Percentiles rank a stretch among this genome's conserved stretches.
phyloP scores from a whole-genome alignment of 2,797 vertebrate species.

The Picus viridis region DNA sequence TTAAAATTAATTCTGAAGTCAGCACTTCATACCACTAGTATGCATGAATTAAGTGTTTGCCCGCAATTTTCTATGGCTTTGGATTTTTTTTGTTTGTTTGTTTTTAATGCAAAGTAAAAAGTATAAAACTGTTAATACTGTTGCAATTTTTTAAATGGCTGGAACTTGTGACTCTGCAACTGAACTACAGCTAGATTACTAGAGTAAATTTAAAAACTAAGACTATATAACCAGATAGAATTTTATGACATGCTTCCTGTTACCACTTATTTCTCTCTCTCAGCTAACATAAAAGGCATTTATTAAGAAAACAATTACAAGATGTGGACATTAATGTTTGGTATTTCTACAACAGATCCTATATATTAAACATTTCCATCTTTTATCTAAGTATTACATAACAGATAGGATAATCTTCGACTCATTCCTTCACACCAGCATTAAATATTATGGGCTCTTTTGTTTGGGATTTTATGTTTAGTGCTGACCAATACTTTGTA shows the following conservation, averaged over 20 bases:
- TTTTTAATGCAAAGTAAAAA: not conserved
- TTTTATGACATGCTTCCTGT: not conserved
- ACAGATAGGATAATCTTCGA: not conserved
- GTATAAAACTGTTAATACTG: not conserved
- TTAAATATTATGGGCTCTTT: not conserved
- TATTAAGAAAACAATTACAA: not conserved
- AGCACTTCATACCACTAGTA: not conserved
- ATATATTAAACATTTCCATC: too few species aligned
- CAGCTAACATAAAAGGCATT: not conserved
- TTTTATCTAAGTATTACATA: too few species aligned
- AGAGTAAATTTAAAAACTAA: not conserved
- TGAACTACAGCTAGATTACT: not conserved
- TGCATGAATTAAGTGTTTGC: not conserved
- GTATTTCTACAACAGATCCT: too few species aligned
- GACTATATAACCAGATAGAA: not conserved
- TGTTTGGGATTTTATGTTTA: not conserved
- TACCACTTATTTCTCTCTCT: not conserved
- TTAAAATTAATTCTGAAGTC: not conserved
- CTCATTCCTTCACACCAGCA: not conserved
- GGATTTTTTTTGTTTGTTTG: not conserved
- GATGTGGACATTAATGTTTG: not conserved
- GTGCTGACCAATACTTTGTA: not conserved
- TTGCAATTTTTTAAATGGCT: not conserved
- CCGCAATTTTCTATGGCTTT: not conserved
- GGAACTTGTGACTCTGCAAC: not conserved